Percentiles rank a stretch among this genome's conserved stretches.
phyloP scores from a whole-genome alignment of 1,140 invertebrate species.

The Sesamia nonagrioides region DNA sequence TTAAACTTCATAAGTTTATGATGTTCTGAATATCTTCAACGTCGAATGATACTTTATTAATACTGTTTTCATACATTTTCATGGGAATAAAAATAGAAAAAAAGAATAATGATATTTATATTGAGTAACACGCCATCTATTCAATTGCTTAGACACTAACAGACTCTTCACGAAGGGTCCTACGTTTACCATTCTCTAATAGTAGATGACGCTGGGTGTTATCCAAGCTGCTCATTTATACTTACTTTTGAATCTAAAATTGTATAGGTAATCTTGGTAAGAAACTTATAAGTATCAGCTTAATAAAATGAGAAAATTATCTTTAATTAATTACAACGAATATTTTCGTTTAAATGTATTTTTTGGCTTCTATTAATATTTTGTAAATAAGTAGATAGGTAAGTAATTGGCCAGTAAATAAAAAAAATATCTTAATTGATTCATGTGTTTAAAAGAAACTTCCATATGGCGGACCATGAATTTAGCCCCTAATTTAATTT shows the following conservation, averaged over 20 bases:
- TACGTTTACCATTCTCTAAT: not conserved
- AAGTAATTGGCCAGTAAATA: too few species aligned
- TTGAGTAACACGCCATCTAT: slow-evolving; percentile 25
- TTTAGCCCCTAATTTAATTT: not conserved
- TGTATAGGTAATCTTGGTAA: not conserved
- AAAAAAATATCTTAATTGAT: too few species aligned
- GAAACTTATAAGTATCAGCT: not conserved
- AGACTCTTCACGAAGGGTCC: too few species aligned
- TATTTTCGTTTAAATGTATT: too few species aligned
- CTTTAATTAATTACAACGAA: too few species aligned
- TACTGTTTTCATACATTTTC: not conserved
- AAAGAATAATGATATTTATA: not conserved
- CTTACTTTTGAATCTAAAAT: not conserved
- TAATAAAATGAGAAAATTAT: too few species aligned
- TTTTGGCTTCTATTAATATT: too few species aligned
- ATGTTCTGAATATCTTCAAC: not conserved
- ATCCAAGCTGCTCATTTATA: not conserved
- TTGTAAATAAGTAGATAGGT: too few species aligned
- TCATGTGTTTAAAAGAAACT: too few species aligned
- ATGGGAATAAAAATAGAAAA: not conserved
- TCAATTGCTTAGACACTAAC: not conserved
- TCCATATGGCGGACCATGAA: not conserved
- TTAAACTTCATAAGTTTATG: not conserved
- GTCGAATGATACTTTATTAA: not conserved
- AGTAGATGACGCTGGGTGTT: slow-evolving; percentile 28